Evolutionary conservation across 2,113 vertebrate genomes (phyloP).

Genomic region (Alethe castanea): DNA sequence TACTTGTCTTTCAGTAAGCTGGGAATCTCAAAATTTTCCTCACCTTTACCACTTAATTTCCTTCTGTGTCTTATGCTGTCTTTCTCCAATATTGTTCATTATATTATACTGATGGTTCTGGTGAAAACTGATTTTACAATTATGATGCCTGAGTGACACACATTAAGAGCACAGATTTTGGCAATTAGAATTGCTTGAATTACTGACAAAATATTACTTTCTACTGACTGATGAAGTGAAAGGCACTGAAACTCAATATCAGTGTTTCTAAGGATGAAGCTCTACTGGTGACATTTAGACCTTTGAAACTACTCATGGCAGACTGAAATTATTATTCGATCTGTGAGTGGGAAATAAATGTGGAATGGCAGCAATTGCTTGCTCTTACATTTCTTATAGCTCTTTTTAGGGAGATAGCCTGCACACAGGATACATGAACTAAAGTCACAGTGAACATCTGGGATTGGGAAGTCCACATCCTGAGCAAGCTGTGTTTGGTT

Average conservation of each 20-base stretch:
- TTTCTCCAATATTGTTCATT: neutral
- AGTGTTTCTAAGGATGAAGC: neutral
- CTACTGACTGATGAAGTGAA: neutral
- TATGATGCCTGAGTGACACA: neutral
- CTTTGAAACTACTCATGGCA: neutral
- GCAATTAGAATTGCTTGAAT: neutral
- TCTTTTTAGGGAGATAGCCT: neutral
- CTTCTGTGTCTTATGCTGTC: neutral
- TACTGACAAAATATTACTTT: constrained; percentile 35
- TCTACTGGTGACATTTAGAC: neutral
- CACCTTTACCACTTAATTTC: neutral
- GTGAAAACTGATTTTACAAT: constrained; percentile 14
- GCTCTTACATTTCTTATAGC: neutral
- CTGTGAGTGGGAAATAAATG: neutral
- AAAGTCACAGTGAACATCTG: neutral
- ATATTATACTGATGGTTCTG: neutral
- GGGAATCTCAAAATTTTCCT: neutral
- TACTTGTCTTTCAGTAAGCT: neutral
- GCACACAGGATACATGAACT: neutral
- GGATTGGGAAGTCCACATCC: neutral
- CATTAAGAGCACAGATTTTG: neutral
- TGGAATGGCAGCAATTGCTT: neutral
- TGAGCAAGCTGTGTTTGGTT: neutral
- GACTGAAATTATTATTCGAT: neutral
- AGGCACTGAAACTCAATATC: neutral